These are phyloP conservation scores for Bedellia somnulentella DNA, from an alignment of 2,888 invertebrate genomes.

Conservation along the genomic window DNA sequence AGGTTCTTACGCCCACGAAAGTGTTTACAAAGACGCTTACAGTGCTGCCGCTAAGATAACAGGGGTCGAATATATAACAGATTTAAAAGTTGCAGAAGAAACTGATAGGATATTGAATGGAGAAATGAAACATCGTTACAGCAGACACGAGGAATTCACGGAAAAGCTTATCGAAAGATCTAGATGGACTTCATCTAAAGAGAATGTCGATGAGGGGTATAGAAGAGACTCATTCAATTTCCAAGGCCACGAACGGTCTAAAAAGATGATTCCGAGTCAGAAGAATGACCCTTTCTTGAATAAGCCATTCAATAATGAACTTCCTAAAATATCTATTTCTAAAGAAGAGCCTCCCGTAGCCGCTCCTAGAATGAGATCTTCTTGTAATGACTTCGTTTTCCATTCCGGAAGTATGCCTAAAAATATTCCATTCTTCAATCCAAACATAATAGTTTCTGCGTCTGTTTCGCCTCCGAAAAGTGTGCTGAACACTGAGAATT, in stretches of 20 bases:
- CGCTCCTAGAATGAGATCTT: constrained; percentile 34
- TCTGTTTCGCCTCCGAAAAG: constrained; percentile 42
- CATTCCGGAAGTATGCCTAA: constrained; percentile 49
- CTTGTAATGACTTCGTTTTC: constrained; percentile 28
- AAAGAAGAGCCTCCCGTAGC: constrained; percentile 35
- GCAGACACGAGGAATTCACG: constrained; percentile 37
- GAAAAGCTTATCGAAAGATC: constrained; percentile 27
- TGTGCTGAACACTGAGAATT: constrained; percentile 40
- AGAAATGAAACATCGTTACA: constrained; percentile 40
- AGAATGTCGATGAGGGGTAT: constrained; percentile 23
- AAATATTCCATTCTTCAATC: constrained; percentile 41
- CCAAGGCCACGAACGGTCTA: constrained; percentile 29
- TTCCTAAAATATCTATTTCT: constrained; percentile 27
- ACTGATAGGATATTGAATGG: constrained; percentile 46
- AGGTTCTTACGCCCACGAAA: constrained; percentile 52
- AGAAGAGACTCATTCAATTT: constrained; percentile 35
- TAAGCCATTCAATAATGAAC: constrained; percentile 42
- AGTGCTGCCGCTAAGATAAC: constrained; percentile 46
- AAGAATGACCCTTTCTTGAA: constrained; percentile 37
- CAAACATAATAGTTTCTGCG: constrained; percentile 27
- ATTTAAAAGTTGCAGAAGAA: constrained; percentile 55
- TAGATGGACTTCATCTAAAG: constrained; percentile 38
- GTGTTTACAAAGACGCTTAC: constrained; percentile 48
- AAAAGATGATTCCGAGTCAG: constrained; percentile 31
- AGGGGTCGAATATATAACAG: constrained; percentile 49